phyloP scores from a whole-genome alignment of 1,140 invertebrate genomes.

The Augochlora pura region DNA sequence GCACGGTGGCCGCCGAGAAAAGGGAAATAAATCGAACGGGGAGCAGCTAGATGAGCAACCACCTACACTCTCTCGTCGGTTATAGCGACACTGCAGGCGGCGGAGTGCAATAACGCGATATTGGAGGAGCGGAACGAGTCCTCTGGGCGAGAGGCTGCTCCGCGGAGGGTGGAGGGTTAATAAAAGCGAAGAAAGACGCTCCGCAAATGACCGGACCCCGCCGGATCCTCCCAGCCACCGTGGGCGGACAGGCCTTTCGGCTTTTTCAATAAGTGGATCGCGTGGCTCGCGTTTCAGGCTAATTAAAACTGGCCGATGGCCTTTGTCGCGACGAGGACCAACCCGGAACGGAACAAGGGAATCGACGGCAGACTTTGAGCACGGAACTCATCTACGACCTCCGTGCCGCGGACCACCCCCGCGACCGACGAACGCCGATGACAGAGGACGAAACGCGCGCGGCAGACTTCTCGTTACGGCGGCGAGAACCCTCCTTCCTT shows the following conservation, averaged over 20 bases:
- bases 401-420: neutral
- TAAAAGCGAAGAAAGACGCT: conserved; percentile 49
- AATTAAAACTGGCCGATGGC: conserved; percentile 49
- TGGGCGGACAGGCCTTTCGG: conserved; percentile 7
- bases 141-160: neutral
- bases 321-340: neutral
- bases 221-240: conserved; percentile 6
- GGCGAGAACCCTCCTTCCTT: conserved; percentile 40
- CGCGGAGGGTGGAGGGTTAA: conserved; percentile 39
- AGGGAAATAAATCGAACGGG: conserved; percentile 62
- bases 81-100: conserved; percentile 61
- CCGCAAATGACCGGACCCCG: conserved; percentile 47
- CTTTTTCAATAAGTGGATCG: conserved; percentile 52
- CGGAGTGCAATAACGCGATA: conserved; percentile 65
- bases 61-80: conserved; percentile 47
- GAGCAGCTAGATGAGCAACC: conserved; percentile 56
- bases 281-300: conserved; percentile 42
- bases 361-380: conserved; percentile 20
- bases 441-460: conserved; percentile 32
- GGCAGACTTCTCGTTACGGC: conserved; percentile 54
- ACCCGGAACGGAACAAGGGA: neutral
- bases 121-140: conserved; percentile 46
- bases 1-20: conserved; percentile 26
- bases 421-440: conserved; percentile 34
- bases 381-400: conserved; percentile 4